Percentiles rank a stretch among this genome's conserved stretches.
phyloP scores from a whole-genome alignment of 2,888 invertebrate genomes.

The Dromius quadrimaculatus region DNA sequence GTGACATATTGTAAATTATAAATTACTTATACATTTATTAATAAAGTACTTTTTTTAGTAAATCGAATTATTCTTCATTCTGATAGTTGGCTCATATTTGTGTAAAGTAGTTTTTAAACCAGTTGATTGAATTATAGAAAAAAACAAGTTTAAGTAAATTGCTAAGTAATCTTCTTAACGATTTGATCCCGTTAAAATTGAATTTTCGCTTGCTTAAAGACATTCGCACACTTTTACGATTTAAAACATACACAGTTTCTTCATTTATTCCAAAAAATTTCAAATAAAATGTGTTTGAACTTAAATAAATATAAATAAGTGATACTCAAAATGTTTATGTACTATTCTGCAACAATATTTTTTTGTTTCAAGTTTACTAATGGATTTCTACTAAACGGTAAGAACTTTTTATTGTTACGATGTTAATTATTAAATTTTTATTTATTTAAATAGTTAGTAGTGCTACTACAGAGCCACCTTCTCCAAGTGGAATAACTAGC shows the following conservation, averaged over 20 bases:
- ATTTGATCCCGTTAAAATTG: conserved; percentile 28
- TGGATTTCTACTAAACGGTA: neutral
- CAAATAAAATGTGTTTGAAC: too few species aligned
- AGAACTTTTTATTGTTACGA: too few species aligned
- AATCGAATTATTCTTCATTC: too few species aligned
- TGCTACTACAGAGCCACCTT: conserved; percentile 2
- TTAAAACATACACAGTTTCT: too few species aligned
- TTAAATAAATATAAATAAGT: too few species aligned
- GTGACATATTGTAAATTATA: neutral
- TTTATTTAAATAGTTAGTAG: neutral
- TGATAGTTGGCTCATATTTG: too few species aligned
- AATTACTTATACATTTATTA: too few species aligned
- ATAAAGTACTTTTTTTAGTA: too few species aligned
- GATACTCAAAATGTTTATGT: neutral
- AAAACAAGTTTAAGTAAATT: conserved; percentile 37
- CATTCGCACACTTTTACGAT: conserved; percentile 20
- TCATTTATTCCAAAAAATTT: too few species aligned
- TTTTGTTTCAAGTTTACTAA: too few species aligned
- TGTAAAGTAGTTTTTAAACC: too few species aligned
- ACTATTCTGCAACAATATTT: conserved; percentile 4
- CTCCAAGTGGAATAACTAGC: neutral
- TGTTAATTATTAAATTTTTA: neutral
- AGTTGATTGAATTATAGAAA: neutral
- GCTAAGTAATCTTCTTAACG: conserved; percentile 11
- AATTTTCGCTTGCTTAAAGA: conserved; percentile 8